Conservation (phyloP, 2,113 vertebrate species). For the Etheostoma cragini region DNA sequence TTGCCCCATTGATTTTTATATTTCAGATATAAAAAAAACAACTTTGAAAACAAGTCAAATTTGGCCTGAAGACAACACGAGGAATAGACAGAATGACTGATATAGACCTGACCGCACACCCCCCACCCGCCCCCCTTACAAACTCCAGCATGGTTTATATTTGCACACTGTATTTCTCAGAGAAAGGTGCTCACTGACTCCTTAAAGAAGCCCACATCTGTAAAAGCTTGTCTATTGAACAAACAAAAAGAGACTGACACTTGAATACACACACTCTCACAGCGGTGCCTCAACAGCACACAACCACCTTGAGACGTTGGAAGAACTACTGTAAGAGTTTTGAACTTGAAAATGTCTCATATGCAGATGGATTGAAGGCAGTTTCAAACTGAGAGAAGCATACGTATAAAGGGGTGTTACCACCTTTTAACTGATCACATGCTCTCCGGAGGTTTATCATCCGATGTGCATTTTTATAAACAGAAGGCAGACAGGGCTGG, state of each 20-base stretch:
- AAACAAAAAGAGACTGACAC: constrained; percentile 5
- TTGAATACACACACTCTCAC: not conserved
- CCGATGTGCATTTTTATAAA: constrained; percentile 4
- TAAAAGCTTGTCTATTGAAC: constrained; percentile 33
- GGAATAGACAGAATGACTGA: too few relatives aligned
- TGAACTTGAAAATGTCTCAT: constrained; percentile 36
- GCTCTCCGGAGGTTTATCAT: constrained; percentile 10
- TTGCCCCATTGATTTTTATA: too few relatives aligned
- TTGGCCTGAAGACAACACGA: too few relatives aligned
- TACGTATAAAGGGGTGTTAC: not conserved
- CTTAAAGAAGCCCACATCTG: constrained; percentile 20
- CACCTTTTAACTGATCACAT: constrained; percentile 27
- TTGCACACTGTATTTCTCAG: constrained; percentile 14
- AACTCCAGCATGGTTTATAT: not conserved
- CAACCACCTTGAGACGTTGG: constrained; percentile 22
- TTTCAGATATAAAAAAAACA: too few relatives aligned
- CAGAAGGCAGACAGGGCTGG: constrained; percentile 18
- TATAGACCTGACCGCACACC: too few relatives aligned
- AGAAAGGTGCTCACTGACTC: constrained; percentile 1
- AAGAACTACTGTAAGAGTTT: constrained; percentile 12
- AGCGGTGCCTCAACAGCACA: constrained; percentile 3
- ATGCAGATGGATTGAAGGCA: constrained; percentile 32
- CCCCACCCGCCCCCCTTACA: not conserved
- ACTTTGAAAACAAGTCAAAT: too few relatives aligned
- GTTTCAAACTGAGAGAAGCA: constrained; percentile 14